Evolutionary conservation across 2,888 invertebrate species (phyloP), one percentile per base, ranked within the genome.

Genomic region (Drosophila algonquin): DNA sequence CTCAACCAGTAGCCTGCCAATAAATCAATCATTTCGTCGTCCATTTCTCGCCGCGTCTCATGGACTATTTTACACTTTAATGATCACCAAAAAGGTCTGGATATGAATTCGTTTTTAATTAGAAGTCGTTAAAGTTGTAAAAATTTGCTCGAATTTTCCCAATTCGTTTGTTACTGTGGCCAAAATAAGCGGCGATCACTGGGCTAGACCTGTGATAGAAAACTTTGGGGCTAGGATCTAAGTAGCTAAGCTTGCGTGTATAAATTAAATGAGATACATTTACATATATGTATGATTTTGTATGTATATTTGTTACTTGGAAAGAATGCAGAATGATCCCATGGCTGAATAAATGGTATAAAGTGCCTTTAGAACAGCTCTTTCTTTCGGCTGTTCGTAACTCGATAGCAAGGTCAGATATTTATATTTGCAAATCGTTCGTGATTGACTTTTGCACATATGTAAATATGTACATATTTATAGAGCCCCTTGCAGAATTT

Each of bases 41-140:
- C 58, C 65, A 79, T 81, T 81, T 81, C 80, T 71, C 48, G 45
- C 53, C 40, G 51, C 55, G 45, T 65, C 60, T 57, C 72, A 35
- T 50, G 45, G 70, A 65, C 75, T 82, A 82, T 88, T 87, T 89
- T 82, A 76, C 89, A 86, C 83, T 75, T 82, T 88, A 89, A 89
- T 89, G 89, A 88, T 76, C 86, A 76, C 71, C 76, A 80, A 77
- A 89, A 73, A 69, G 64, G 62, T 75, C 72, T 62, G 73, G 21
- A 79, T 73, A 85, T 85, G 76, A 85, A 75, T 82, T 80, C 69
- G 63, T 64, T 73, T 89, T 85, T 85, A 89, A 85, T 85, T 89
- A 85, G 77, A 89, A 74, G 82, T 80, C 80, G 89, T 85, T 82
- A 89, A 85, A 88, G 86, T 78, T 64, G 87, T 87, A 70, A 87